Conservation (phyloP, 2,113 vertebrate genomes). For the Leuciscus idus region DNA sequence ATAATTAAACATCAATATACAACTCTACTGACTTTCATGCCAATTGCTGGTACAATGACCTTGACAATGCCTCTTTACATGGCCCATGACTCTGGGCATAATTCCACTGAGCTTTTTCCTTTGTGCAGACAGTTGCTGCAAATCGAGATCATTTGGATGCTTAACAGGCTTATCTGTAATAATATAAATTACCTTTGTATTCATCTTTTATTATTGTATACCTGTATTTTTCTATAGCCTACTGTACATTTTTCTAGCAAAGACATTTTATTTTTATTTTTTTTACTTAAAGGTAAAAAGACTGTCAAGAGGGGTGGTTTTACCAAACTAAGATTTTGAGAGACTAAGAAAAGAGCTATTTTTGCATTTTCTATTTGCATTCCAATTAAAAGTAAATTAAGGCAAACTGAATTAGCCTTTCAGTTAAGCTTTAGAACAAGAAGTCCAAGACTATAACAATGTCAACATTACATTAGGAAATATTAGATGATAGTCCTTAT, state of each 20-base stretch:
- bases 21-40: not conserved
- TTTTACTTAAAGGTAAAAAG: not conserved
- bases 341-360: not conserved
- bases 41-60: not conserved
- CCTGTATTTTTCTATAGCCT: too few species aligned
- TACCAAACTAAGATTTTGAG: not conserved
- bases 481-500: not conserved
- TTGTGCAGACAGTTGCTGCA: not conserved
- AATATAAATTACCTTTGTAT: not conserved
- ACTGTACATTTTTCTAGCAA: not conserved
- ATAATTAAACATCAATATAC: not conserved
- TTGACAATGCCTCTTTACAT: constrained; percentile 1
- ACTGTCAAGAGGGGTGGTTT: not conserved
- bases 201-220: not conserved
- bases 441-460: too few species aligned
- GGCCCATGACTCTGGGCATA: not conserved
- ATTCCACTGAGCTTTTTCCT: not conserved
- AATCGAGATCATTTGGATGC: not conserved
- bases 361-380: not conserved
- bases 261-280: too few species aligned
- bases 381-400: not conserved
- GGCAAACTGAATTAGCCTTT: not conserved
- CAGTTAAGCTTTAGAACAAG: not conserved
- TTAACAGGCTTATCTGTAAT: not conserved
- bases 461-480: not conserved